Evolutionary conservation across 2,888 invertebrate genomes (phyloP).

Genomic region (Sinotaia quadrata): DNA sequence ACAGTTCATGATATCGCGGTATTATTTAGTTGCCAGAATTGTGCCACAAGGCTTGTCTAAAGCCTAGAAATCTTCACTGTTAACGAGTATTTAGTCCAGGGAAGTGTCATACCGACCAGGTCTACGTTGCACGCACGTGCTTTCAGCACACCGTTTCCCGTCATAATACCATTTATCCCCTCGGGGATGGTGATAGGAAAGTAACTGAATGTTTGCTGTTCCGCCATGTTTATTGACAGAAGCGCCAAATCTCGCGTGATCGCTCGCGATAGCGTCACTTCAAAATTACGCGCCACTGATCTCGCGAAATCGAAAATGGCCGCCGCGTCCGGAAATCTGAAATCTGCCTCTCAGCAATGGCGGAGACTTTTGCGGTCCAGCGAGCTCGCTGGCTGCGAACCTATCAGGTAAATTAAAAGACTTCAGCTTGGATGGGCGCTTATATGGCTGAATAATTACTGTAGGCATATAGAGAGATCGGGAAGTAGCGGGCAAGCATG

Average conservation of each 20-base stretch:
- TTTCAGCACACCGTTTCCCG: too few relatives aligned
- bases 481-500: too few relatives aligned
- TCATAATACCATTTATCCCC: too few relatives aligned
- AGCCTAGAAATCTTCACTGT: too few relatives aligned
- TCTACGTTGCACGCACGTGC: too few relatives aligned
- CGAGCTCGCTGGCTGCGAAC: not conserved
- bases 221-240: constrained; percentile 14
- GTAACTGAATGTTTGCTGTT: not conserved
- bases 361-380: not conserved
- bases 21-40: too few relatives aligned
- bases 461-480: too few relatives aligned
- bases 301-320: constrained; percentile 13
- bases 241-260: constrained; percentile 9
- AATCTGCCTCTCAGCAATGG: constrained; percentile 1
- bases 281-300: constrained; percentile 1
- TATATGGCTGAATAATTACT: not conserved
- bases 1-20: too few relatives aligned
- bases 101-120: too few relatives aligned
- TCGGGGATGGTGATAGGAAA: not conserved
- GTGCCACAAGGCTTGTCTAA: too few relatives aligned
- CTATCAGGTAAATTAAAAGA: constrained; percentile 19
- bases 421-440: not conserved
- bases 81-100: too few relatives aligned
- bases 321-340: too few relatives aligned
- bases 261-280: not conserved